A percentile compares a stretch with the other conserved stretches of the same genome.
Evolutionary conservation across 2,797 vertebrate species (phyloP).

Genomic region (Malacoraja senta): DNA sequence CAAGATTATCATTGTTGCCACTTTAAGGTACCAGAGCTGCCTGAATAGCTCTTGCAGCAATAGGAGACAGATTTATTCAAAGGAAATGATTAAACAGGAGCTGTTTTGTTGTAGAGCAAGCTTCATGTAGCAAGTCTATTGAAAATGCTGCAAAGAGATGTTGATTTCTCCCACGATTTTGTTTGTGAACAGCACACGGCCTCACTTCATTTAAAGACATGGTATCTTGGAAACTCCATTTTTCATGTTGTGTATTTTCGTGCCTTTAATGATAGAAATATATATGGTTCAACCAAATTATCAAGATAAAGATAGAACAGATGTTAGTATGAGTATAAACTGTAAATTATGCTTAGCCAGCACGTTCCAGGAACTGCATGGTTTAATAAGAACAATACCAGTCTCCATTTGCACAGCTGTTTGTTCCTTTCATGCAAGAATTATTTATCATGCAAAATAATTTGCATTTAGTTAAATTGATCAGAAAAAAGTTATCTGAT

Average conservation of each 20-base stretch:
- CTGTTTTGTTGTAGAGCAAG: not conserved
- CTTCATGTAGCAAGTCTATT: not conserved
- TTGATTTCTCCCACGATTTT: not conserved
- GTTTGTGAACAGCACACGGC: not conserved
- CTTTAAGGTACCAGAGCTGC: not conserved
- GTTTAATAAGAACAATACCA: slow-evolving; percentile 1
- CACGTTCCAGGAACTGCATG: not conserved
- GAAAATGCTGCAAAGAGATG: not conserved
- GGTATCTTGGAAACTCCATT: not conserved
- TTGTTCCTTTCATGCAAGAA: not conserved
- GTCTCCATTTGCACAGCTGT: slow-evolving; percentile 25
- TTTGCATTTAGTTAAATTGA: not conserved
- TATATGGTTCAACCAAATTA: not conserved
- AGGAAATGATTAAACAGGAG: not conserved
- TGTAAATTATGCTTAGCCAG: slow-evolving; percentile 11
- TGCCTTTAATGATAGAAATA: not conserved
- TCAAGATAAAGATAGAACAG: slow-evolving; percentile 17
- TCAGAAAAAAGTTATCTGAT: not conserved
- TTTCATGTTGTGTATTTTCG: not conserved
- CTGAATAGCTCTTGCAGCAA: not conserved
- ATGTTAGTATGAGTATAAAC: not conserved
- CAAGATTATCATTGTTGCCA: not conserved
- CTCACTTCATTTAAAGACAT: not conserved
- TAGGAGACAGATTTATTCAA: not conserved
- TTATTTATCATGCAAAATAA: not conserved